A percentile compares a stretch with the other conserved stretches of the same genome.
phyloP scores from a whole-genome alignment of 2,113 vertebrate species.

The Manacus vitellinus region DNA sequence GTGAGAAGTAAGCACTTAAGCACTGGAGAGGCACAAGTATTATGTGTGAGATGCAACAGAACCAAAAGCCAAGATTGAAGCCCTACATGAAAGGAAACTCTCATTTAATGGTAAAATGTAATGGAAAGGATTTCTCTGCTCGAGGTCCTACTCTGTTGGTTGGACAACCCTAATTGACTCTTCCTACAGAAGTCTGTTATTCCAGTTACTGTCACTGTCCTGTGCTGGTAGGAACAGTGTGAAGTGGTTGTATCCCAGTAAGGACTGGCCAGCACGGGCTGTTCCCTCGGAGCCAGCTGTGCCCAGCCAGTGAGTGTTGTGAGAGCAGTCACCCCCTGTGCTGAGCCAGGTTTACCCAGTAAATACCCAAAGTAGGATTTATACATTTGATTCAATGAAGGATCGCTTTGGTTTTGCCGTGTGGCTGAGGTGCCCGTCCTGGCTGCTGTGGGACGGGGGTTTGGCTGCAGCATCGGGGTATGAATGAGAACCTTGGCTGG shows the following conservation, averaged over 20 bases:
- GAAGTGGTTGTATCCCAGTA: conserved; percentile 25
- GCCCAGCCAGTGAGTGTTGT: neutral
- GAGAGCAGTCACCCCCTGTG: neutral
- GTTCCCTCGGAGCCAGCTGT: neutral
- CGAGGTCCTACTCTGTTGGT: neutral
- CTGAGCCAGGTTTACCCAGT: neutral
- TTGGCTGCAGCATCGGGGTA: conserved; percentile 79
- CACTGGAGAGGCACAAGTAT: neutral
- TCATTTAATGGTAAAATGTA: neutral
- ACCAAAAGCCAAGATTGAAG: conserved; percentile 13
- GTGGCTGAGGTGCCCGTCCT: conserved; percentile 82
- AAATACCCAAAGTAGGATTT: neutral
- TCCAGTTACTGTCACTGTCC: conserved; percentile 48
- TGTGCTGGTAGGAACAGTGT: neutral
- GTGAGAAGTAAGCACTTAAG: neutral
- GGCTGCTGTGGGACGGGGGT: conserved; percentile 69
- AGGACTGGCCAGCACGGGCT: neutral
- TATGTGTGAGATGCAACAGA: neutral
- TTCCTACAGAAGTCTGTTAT: neutral
- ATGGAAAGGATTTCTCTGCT: neutral
- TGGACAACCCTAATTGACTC: neutral
- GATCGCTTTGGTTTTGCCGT: conserved; percentile 96
- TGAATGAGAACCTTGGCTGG: conserved; percentile 72
- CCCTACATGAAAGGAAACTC: neutral
- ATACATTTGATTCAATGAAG: conserved; percentile 97